A percentile compares a stretch with the other conserved stretches of the same genome.
These are phyloP conservation scores for Creontiades dilutus DNA, from an alignment of 2,888 invertebrate genomes.

Conservation along the genomic window DNA sequence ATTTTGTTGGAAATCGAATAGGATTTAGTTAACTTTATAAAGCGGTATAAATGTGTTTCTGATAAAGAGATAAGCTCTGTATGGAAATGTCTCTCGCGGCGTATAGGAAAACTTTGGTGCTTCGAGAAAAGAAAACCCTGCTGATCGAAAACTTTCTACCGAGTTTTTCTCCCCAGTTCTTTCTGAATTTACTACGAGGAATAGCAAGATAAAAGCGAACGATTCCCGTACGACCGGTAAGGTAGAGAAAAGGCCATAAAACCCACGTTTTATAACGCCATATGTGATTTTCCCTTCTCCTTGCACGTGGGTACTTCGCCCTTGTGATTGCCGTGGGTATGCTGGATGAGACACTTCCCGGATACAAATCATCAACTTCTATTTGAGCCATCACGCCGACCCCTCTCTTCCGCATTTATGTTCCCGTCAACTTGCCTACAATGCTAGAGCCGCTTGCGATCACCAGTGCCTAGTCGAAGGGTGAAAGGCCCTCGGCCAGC, in stretches of 20 bases:
- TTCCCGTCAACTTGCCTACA: conserved; percentile 65
- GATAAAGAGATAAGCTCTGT: neutral
- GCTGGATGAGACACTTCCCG: conserved; percentile 72
- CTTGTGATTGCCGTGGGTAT: conserved; percentile 72
- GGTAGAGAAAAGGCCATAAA: conserved; percentile 50
- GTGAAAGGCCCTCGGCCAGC: neutral
- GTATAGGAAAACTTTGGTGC: neutral
- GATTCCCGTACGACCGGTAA: neutral
- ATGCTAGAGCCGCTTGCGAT: conserved; percentile 46
- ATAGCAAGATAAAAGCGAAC: neutral
- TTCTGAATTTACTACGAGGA: conserved; percentile 28
- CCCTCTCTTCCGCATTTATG: conserved; percentile 71
- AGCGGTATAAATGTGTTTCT: too few species aligned
- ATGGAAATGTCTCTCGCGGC: neutral
- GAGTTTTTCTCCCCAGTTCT: neutral
- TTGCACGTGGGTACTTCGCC: conserved; percentile 68
- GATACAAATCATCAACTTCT: conserved; percentile 72
- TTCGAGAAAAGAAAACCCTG: neutral
- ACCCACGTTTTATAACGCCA: conserved; percentile 47
- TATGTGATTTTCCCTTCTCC: conserved; percentile 46
- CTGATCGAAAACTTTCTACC: neutral
- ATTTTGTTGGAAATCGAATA: too few species aligned
- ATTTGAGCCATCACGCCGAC: conserved; percentile 69
- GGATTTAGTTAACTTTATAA: too few species aligned
- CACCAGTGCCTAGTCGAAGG: conserved; percentile 3